These are phyloP conservation scores for Aythya fuligula DNA, from an alignment of 2,797 vertebrate species.

Conservation along the genomic window DNA sequence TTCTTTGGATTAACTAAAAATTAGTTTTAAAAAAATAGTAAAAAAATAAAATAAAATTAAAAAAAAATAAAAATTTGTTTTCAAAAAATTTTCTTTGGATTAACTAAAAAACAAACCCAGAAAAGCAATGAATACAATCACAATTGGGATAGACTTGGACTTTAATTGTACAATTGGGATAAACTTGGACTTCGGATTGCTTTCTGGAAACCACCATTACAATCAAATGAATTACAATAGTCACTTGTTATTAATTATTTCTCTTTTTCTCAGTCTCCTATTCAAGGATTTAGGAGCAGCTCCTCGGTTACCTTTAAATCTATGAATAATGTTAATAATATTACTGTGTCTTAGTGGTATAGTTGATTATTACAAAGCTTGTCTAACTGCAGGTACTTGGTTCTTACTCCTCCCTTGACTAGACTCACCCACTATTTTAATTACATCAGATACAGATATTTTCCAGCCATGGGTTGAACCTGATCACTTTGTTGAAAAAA, in stretches of 20 bases:
- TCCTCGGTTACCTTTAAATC: background rate
- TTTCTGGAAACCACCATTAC: background rate
- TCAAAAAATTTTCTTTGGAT: background rate
- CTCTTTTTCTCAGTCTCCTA: background rate
- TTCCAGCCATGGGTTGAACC: background rate
- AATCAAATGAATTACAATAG: background rate
- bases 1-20: background rate
- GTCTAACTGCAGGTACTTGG: background rate
- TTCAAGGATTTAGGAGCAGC: background rate
- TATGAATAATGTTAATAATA: background rate
- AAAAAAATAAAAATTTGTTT: too few relatives aligned
- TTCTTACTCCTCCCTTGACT: background rate
- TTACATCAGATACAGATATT: background rate
- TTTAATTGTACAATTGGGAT: too few relatives aligned
- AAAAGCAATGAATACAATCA: background rate
- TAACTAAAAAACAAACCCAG: background rate
- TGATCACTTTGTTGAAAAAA: background rate
- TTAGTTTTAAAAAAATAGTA: too few relatives aligned
- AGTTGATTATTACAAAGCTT: background rate
- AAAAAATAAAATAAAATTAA: too few relatives aligned
- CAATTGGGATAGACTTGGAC: background rate
- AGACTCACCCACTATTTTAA: background rate
- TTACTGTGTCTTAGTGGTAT: background rate
- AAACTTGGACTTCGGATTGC: background rate
- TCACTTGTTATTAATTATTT: background rate